These are phyloP conservation scores for Trissolcus brochymenae DNA, from an alignment of 2,888 invertebrate species.

Conservation along the genomic window DNA sequence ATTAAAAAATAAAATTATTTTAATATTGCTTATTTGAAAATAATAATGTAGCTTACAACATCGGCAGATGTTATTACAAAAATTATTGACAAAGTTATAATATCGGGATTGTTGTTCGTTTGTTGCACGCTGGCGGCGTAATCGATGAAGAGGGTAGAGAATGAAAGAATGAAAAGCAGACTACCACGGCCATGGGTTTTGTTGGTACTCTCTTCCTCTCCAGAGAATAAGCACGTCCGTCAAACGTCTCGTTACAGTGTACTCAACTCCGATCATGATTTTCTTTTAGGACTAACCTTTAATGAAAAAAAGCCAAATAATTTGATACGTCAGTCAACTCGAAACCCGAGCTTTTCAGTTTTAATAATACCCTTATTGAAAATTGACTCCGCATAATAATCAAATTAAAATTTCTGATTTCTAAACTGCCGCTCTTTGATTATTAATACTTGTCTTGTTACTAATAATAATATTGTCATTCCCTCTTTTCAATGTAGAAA, in stretches of 20 bases:
- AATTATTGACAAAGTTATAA: too few relatives aligned
- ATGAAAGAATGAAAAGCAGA: constrained; percentile 50
- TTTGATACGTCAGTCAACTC: constrained; percentile 62
- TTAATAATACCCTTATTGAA: constrained; percentile 26
- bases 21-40: too few relatives aligned
- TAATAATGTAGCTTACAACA: too few relatives aligned
- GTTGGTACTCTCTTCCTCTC: constrained; percentile 62
- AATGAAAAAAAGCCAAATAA: constrained; percentile 68
- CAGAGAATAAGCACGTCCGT: constrained; percentile 73
- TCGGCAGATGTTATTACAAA: too few relatives aligned
- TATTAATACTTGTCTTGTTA: neutral
- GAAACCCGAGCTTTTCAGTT: constrained; percentile 23
- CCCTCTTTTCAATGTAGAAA: too few relatives aligned
- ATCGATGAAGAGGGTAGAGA: constrained; percentile 51
- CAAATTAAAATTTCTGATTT: too few relatives aligned
- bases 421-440: too few relatives aligned
- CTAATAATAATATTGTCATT: neutral
- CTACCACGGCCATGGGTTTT: constrained; percentile 26
- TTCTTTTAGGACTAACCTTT: constrained; percentile 62
- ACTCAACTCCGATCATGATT: constrained; percentile 58
- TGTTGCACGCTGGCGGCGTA: constrained; percentile 30
- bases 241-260: constrained; percentile 73
- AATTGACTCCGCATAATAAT: too few relatives aligned
- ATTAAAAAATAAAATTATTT: too few relatives aligned
- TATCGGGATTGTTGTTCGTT: constrained; percentile 31